Evolutionary conservation across 2,797 vertebrate genomes (phyloP), one percentile per base, ranked within the genome.

Genomic region (Semaprochilodus insignis): DNA sequence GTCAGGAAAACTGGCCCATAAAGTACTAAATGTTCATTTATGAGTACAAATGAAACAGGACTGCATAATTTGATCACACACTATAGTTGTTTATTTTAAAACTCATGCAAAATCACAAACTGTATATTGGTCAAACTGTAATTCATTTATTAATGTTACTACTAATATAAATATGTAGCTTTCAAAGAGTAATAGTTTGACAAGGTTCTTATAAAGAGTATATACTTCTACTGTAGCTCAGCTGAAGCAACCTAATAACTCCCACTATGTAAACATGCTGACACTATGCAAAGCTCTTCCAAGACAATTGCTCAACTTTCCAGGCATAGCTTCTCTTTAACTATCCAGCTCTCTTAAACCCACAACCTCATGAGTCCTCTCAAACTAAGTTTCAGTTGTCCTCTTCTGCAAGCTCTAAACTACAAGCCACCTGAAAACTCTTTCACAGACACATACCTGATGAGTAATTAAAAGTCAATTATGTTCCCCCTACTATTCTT

Each of bases 381-480:
- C 34, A 75, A 34, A 19, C 51, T 4, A 25, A 57, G 31, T 27
- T 75, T 59, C 34, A 48, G 55, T 36, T 55, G 16, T 54, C 40
- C 2, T 71, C 71, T 27, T 17, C 31, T 69, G 52, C 8, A 17
- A 73, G 44, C 15, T 54, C 48, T 73, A 52, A 13, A 57, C 16
- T n/a, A 25, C 13, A 81, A 70, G 23, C 23, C 59, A n/a, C 51
- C 17, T 70, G 59, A 52, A 23, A 59, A 62, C 70, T 27, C 11
- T 75, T 57, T 54, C 40, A 52, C 10, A 44, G 8, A 67, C 27
- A 27, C 48, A 44, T 44, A 44, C 8, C 8, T 8, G 34, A 21
- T 44, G 34, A 69, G 27, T 36, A n/a, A 74, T 74, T 57, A 57
- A 74, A 74, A 74, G 57, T 57, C n/a, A 63, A 34, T 48, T 8